These are phyloP conservation scores for Rhopalosiphum maidis DNA, from an alignment of 1,140 invertebrate genomes.

Conservation along the genomic window DNA sequence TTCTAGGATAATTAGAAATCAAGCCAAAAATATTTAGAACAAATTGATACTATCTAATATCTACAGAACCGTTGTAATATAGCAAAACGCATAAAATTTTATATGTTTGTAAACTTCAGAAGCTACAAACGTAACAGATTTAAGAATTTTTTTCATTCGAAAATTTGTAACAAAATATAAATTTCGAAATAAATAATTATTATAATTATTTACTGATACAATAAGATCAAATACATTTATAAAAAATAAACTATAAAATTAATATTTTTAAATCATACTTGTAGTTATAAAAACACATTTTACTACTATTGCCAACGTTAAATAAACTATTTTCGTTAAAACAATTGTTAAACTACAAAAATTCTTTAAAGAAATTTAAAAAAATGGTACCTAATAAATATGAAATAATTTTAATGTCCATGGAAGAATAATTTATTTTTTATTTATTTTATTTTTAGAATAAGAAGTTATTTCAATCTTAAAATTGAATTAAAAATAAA, in stretches of 20 bases:
- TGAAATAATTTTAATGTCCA: neutral
- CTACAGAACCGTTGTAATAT: too few relatives aligned
- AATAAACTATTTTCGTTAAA: neutral
- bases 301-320: neutral
- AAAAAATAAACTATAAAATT: neutral
- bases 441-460: neutral
- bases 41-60: neutral
- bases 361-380: neutral
- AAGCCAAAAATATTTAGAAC: neutral
- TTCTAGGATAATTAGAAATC: neutral
- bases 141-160: neutral
- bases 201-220: neutral
- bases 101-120: neutral
- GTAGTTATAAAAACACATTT: neutral
- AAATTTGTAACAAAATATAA: neutral
- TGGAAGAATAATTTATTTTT: neutral
- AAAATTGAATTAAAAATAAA: slow-evolving; percentile 4
- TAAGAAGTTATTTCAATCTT: neutral
- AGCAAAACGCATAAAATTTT: neutral
- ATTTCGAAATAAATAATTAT: neutral
- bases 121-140: neutral
- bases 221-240: neutral
- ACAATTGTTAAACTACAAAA: neutral
- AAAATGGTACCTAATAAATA: neutral
- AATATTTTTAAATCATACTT: neutral